These are phyloP conservation scores for Pedionomus torquatus DNA, from an alignment of 2,113 vertebrate species.

Conservation along the genomic window DNA sequence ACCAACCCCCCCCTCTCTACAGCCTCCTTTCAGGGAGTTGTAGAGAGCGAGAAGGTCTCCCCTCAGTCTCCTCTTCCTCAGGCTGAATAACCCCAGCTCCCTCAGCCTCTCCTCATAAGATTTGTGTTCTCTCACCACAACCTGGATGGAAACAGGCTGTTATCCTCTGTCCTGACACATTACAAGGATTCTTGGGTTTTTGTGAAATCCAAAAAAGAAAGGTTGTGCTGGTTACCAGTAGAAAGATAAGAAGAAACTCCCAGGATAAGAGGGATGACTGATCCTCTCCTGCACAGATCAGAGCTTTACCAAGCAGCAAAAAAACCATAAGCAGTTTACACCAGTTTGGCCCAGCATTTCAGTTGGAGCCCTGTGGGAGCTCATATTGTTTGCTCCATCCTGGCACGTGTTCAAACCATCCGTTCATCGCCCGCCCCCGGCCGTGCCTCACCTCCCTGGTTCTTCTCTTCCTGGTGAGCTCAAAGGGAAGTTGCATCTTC, in stretches of 20 bases:
- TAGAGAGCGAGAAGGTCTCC: too few relatives aligned
- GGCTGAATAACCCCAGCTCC: too few relatives aligned
- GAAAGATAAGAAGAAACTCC: background rate
- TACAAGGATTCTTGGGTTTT: accelerated
- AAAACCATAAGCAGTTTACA: background rate
- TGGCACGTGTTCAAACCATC: background rate
- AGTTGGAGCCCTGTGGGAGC: background rate
- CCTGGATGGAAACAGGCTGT: background rate
- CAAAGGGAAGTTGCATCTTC: background rate
- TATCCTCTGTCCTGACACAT: accelerated
- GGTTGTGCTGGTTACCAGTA: background rate
- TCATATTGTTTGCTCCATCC: background rate
- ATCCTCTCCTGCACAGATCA: background rate
- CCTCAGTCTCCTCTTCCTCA: too few relatives aligned
- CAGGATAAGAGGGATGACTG: background rate
- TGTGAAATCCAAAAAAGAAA: accelerated
- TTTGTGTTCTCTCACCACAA: too few relatives aligned
- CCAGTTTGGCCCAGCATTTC: background rate
- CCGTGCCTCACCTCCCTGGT: background rate
- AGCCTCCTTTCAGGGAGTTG: too few relatives aligned
- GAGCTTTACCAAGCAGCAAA: background rate
- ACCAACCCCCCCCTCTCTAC: too few relatives aligned
- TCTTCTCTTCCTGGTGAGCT: background rate
- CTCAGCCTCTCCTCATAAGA: too few relatives aligned
- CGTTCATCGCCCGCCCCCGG: background rate